These are phyloP conservation scores for Polymixis lichenea DNA, from an alignment of 2,888 invertebrate genomes.

Conservation along the genomic window DNA sequence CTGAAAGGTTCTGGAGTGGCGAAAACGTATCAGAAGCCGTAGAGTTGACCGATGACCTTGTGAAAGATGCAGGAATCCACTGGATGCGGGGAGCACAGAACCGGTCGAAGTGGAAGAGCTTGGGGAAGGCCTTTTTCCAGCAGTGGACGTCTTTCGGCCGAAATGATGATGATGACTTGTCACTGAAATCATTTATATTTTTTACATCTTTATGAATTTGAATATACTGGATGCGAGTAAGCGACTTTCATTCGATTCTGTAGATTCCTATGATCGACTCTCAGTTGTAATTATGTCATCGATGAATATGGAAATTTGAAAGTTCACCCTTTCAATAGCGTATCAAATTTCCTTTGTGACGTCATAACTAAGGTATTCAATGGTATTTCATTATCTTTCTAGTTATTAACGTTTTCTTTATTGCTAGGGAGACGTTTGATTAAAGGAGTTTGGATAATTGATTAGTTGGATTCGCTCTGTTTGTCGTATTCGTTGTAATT, in stretches of 20 bases:
- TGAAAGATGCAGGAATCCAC: too few species aligned
- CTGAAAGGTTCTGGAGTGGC: too few species aligned
- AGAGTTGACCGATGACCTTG: too few species aligned
- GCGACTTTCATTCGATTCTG: background rate
- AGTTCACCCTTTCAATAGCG: conserved; percentile 28
- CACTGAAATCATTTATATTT: too few species aligned
- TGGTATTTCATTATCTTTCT: conserved; percentile 3
- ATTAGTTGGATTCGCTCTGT: conserved; percentile 4
- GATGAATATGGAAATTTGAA: conserved; percentile 42
- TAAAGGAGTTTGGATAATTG: background rate
- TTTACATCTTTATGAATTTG: background rate
- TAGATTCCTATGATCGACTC: conserved; percentile 1
- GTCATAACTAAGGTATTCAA: conserved; percentile 1
- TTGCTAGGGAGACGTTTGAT: conserved; percentile 3
- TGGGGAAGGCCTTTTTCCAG: too few species aligned
- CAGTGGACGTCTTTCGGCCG: too few species aligned
- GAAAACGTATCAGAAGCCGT: too few species aligned
- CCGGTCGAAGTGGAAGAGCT: too few species aligned
- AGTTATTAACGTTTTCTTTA: background rate
- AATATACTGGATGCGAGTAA: background rate
- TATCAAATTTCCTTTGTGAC: conserved; percentile 39
- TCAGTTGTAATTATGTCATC: conserved; percentile 35
- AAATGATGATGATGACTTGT: too few species aligned
- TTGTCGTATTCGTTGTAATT: background rate
- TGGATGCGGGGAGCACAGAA: too few species aligned